phyloP scores from a whole-genome alignment of 2,888 invertebrate genomes.

The Aricia artaxerxes region DNA sequence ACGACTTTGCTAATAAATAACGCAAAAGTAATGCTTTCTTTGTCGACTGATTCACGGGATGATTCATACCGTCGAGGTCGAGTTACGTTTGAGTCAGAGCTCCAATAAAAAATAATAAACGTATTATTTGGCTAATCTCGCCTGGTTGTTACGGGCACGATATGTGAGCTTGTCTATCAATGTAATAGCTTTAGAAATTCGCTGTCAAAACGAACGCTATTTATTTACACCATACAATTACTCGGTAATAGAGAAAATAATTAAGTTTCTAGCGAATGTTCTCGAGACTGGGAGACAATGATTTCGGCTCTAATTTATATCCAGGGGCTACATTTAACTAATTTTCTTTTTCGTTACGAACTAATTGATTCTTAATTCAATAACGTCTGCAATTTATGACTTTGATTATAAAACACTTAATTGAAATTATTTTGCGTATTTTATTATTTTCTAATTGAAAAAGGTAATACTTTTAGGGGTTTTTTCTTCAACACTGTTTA shows the following conservation, averaged over 20 bases:
- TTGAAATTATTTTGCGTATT: slow-evolving; percentile 11
- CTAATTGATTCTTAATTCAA: slow-evolving; percentile 29
- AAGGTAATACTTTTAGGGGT: not conserved
- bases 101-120: slow-evolving; percentile 51
- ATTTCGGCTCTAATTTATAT: slow-evolving; percentile 13
- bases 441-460: not conserved
- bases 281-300: not conserved
- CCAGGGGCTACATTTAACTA: slow-evolving; percentile 2
- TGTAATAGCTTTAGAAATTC: slow-evolving; percentile 33
- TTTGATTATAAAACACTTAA: slow-evolving; percentile 8
- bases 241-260: slow-evolving; percentile 18
- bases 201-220: slow-evolving; percentile 1
- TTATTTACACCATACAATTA: slow-evolving; percentile 10
- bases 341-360: slow-evolving; percentile 24
- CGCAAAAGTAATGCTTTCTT: slow-evolving; percentile 47
- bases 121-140: slow-evolving; percentile 41
- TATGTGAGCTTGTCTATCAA: slow-evolving; percentile 38
- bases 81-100: slow-evolving; percentile 55
- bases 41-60: slow-evolving; percentile 52
- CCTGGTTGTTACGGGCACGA: slow-evolving; percentile 38
- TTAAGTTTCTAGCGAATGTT: slow-evolving; percentile 22
- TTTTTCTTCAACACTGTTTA: not conserved
- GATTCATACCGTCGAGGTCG: slow-evolving; percentile 60
- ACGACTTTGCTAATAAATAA: slow-evolving; percentile 33
- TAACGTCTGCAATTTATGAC: slow-evolving; percentile 15